phyloP scores from a whole-genome alignment of 2,797 vertebrate genomes.

The Scarus forsteni region DNA sequence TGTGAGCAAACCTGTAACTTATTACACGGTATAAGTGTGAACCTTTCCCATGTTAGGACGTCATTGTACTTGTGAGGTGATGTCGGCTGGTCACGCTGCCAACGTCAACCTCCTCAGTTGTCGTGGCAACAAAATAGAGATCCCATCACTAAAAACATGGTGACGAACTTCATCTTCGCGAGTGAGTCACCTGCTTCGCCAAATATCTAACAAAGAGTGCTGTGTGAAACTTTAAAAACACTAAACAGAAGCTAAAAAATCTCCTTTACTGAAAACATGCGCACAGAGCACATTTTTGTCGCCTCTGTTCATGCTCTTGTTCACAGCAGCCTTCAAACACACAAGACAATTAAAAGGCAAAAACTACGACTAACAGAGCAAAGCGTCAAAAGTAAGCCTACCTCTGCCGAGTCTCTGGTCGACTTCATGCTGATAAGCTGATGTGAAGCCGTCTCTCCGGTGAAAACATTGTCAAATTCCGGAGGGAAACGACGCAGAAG shows the following conservation, averaged over 20 bases:
- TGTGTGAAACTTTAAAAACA: neutral
- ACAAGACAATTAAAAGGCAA: neutral
- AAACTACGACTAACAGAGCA: too few relatives aligned
- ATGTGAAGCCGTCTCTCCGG: neutral
- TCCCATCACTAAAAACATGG: constrained; percentile 31
- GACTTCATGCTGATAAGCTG: constrained; percentile 9
- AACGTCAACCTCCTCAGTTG: constrained; percentile 44
- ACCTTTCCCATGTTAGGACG: neutral
- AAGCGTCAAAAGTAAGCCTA: neutral
- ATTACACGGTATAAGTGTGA: neutral
- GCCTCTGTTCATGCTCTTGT: neutral
- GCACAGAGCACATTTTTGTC: neutral
- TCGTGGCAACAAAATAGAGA: constrained; percentile 63
- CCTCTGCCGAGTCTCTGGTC: constrained; percentile 5
- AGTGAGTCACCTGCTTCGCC: constrained; percentile 36
- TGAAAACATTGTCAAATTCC: neutral
- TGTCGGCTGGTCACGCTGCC: neutral
- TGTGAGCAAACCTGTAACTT: too few relatives aligned
- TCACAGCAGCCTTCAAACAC: too few relatives aligned
- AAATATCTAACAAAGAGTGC: neutral
- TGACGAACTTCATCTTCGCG: constrained; percentile 12
- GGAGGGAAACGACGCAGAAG: constrained; percentile 4
- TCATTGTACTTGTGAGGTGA: neutral
- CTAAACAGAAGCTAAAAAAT: neutral
- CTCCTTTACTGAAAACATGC: neutral